Evolutionary conservation across 2,113 vertebrate genomes (phyloP), one percentile per base, ranked within the genome.

Genomic region (Petrocephalus zakoni): DNA sequence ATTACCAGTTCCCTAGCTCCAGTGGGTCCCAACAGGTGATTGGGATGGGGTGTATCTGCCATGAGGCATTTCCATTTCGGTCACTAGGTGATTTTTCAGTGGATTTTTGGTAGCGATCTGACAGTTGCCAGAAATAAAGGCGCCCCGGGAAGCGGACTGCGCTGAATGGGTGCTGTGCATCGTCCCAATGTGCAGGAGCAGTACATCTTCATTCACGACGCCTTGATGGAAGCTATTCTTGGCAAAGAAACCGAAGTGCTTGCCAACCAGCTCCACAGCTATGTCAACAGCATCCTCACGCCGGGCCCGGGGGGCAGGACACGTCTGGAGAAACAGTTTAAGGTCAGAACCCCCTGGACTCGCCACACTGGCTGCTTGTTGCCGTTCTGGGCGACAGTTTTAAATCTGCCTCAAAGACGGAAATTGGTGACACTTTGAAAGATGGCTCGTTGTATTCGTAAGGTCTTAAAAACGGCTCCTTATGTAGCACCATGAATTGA

Each of bases 131-230:
- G 19, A 4, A 55, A 46, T 42, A 19, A 9, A 34, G 29, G 6
- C 13, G 29, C 55, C 15, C 84, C n/a, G 84, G 52, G 52, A 86
- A 37, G 51, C n/a, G 5, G 5, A 7, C 84, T 37, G 72, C 58
- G 21, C 89, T 88, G 10, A 68, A 11, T 61, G 83, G 22, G 34
- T 34, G n/a, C 19, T 21, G 5, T 72, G 2, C 52, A 51, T 46
- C 34, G 55, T 72, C 55, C 29, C 68, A 75, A 90, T 90, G 89
- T 93, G 29, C 86, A 99, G 98, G 98, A 99, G 93, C 98, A 98
- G 96, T 98, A 98, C 90, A 95, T 98, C 93, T 99, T 99, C 94
- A 98, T 97, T 93, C 98, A 98, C 19, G 96, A 98, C 94, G 97
- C 97, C 95, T 97, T 98, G 96, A 93, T 96, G 95, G 98, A 99